phyloP scores from a whole-genome alignment of 2,888 invertebrate species.

The Diaprepes abbreviatus region DNA sequence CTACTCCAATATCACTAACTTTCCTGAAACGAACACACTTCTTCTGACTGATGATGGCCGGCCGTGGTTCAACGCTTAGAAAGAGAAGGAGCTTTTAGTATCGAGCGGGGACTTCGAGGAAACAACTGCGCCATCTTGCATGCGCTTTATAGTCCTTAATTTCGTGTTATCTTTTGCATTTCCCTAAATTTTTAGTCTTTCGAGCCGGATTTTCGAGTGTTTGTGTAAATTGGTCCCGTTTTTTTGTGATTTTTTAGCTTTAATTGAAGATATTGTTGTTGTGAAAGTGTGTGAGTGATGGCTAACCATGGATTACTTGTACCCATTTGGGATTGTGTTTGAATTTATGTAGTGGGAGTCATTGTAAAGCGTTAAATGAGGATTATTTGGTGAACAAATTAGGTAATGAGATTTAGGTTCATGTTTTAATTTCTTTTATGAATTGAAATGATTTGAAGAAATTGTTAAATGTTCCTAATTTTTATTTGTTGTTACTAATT shows the following conservation, averaged over 20 bases:
- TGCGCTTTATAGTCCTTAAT: conserved; percentile 10
- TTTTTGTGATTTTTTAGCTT: conserved; percentile 5
- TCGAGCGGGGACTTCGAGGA: conserved; percentile 12
- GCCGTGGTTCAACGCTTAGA: not conserved
- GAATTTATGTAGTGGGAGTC: conserved; percentile 48
- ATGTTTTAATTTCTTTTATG: too few relatives aligned
- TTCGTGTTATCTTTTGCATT: conserved; percentile 3
- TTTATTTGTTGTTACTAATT: too few relatives aligned
- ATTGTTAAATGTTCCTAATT: too few relatives aligned
- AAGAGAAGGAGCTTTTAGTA: conserved; percentile 23
- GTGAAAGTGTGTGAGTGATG: conserved; percentile 9
- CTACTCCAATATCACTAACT: not conserved
- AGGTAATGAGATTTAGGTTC: not conserved
- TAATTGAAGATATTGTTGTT: not conserved
- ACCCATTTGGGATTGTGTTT: conserved; percentile 1
- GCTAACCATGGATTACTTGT: not conserved
- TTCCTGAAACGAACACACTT: conserved; percentile 12
- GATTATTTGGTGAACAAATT: not conserved
- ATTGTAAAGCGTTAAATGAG: not conserved
- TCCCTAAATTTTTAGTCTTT: conserved; percentile 5
- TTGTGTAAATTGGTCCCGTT: not conserved
- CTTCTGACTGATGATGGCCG: conserved; percentile 19
- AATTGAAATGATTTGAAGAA: too few relatives aligned
- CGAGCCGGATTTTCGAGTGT: not conserved
- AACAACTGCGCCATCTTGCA: conserved; percentile 16